phyloP scores from a whole-genome alignment of 2,113 vertebrate genomes.

The Onychostruthus taczanowskii region DNA sequence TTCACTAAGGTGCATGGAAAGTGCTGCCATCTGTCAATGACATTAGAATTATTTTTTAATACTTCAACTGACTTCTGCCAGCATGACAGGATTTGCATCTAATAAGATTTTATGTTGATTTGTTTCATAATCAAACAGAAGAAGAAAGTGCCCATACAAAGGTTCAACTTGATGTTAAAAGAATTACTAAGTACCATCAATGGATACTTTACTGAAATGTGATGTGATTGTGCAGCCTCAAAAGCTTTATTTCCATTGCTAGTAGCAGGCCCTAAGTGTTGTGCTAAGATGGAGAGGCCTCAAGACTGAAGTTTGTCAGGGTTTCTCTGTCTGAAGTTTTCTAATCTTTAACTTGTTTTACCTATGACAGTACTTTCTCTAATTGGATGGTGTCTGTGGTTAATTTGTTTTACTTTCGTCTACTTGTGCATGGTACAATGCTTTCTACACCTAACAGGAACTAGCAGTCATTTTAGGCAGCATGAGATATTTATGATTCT shows the following conservation, averaged over 20 bases:
- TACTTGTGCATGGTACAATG: not conserved
- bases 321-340: not conserved
- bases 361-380: not conserved
- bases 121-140: not conserved
- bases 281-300: not conserved
- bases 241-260: not conserved
- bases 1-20: not conserved
- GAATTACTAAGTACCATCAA: not conserved
- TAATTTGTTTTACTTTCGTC: not conserved
- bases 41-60: not conserved
- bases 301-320: not conserved
- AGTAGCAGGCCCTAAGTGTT: not conserved
- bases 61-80: not conserved
- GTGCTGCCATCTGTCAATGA: not conserved
- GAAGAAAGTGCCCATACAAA: not conserved
- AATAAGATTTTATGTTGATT: not conserved
- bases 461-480: not conserved
- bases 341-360: not conserved
- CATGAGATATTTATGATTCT: not conserved
- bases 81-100: not conserved
- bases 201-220: not conserved
- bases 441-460: not conserved
- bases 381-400: not conserved
- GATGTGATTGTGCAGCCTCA: rapidly evolving
- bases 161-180: not conserved